Percentiles rank a stretch among this genome's conserved stretches.
Evolutionary conservation across 2,888 invertebrate genomes (phyloP).

Genomic region (Opisthograptis luteolata): DNA sequence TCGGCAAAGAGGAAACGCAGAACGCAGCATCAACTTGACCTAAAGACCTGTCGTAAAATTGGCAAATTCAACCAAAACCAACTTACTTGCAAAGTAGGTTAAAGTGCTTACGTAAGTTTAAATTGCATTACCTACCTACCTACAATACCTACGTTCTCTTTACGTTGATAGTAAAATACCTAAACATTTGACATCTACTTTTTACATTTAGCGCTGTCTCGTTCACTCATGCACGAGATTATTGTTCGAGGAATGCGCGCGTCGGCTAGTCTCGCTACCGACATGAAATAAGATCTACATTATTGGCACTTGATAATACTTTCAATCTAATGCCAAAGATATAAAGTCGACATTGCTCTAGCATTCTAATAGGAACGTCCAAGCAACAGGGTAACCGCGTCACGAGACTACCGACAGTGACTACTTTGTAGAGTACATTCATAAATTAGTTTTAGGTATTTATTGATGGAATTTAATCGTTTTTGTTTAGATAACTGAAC

Average conservation of each 20-base stretch:
- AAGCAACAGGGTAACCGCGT: conserved; percentile 45
- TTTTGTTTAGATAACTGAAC: conserved; percentile 18
- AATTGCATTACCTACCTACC: conserved; percentile 76
- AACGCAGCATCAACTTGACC: not conserved
- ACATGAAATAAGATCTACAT: conserved; percentile 54
- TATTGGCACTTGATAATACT: conserved; percentile 33
- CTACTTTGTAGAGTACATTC: conserved; percentile 80
- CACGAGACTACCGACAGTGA: conserved; percentile 76
- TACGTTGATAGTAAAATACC: conserved; percentile 79
- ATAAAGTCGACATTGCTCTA: conserved; percentile 56
- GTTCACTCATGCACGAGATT: conserved; percentile 72
- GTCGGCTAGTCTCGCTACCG: conserved; percentile 78
- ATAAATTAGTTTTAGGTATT: conserved; percentile 71
- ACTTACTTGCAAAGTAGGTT: conserved; percentile 68
- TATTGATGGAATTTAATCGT: conserved; percentile 39
- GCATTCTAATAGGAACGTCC: conserved; percentile 32
- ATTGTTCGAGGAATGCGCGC: conserved; percentile 82
- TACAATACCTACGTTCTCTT: conserved; percentile 66
- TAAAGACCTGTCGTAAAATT: not conserved
- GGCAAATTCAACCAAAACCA: not conserved
- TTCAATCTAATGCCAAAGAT: conserved; percentile 30
- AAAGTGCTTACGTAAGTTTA: conserved; percentile 74
- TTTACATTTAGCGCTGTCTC: conserved; percentile 72
- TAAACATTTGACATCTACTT: conserved; percentile 83
- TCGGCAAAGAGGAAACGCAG: conserved; percentile 1